Base-by-base conservation (phyloP, 2,888 invertebrate genomes). In the Pammene fasciana region DNA sequence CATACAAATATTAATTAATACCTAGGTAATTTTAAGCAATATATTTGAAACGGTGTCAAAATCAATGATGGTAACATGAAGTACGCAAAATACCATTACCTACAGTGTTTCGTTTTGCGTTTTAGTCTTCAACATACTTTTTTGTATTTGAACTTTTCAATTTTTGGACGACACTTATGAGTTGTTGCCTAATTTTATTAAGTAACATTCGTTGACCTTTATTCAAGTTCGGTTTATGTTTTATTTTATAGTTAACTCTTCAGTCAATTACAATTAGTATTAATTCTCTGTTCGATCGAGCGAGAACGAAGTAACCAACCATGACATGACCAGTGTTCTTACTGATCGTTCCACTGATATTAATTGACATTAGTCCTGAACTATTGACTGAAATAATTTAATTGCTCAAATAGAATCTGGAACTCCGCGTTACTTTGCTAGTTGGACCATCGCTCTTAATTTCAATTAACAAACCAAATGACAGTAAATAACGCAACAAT, bases 401-500 rank as follows among this genome's bases (percentile, higher is more conserved):
- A 61, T 61, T 61, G 48, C 11, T 61, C 46, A 38, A 61, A 50
- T n/a, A 18, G n/a, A 50, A 50, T 41, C 57, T n/a, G 18, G 10
- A 43, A 18, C 43, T 11, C 11, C 36, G 46, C 38, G 14, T 48
- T 41, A 16, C 66, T 34, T 34, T 34, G n/a, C n/a, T 59, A n/a
- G 52, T 26, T 52, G 52, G 48, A 34, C 43, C 43, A 16, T 46
- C 45, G 38, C 46, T 45, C 43, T 48, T 61, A 48, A 67, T 67
- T 61, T 68, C 62, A 68, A 68, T 62, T 62, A 68, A 56, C 61
- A 50, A 56, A 68, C 56, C 50, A 57, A 64, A 62, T 68, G 34
- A 48, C 61, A 64, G 68, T 68, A 68, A 68, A 68, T 57, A 68
- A 64, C 68, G 59, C 38, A 59, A 59, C 68, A 45, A 65, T 65